A percentile compares a stretch with the other conserved stretches of the same genome.
Conservation (phyloP, 1,140 invertebrate genomes). For the Planococcus citri region DNA sequence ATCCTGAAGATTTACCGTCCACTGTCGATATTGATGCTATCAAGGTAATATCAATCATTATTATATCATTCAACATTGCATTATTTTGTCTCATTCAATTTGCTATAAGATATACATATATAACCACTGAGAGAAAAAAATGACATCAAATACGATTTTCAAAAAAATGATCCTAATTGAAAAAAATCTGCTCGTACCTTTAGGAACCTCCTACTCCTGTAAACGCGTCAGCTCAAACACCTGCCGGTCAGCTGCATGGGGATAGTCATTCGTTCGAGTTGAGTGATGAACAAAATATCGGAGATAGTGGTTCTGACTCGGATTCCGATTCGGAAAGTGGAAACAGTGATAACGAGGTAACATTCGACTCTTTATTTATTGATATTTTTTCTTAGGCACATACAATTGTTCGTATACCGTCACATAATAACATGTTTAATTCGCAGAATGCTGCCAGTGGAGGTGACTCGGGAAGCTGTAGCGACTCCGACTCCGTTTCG, state of each 20-base stretch:
- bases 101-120: too few species aligned
- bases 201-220: slow-evolving; percentile 29
- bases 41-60: slow-evolving; percentile 29
- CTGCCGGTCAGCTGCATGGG: slow-evolving; percentile 22
- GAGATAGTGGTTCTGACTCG: slow-evolving; percentile 26
- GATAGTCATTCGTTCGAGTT: not conserved
- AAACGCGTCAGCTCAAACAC: slow-evolving; percentile 23
- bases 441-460: not conserved
- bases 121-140: too few species aligned
- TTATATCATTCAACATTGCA: too few species aligned
- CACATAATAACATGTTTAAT: too few species aligned
- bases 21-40: slow-evolving; percentile 39
- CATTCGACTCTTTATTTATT: not conserved
- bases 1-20: slow-evolving; percentile 36
- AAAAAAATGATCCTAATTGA: too few species aligned
- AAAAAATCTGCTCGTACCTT: too few species aligned
- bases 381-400: not conserved
- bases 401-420: too few species aligned
- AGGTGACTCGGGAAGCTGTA: not conserved
- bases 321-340: slow-evolving; percentile 28
- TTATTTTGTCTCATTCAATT: too few species aligned
- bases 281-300: slow-evolving; percentile 23
- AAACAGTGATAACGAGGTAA: slow-evolving; percentile 23
- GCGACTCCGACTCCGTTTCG: not conserved
- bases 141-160: too few species aligned